phyloP scores from a whole-genome alignment of 2,888 invertebrate genomes.

The Portevinia maculata region DNA sequence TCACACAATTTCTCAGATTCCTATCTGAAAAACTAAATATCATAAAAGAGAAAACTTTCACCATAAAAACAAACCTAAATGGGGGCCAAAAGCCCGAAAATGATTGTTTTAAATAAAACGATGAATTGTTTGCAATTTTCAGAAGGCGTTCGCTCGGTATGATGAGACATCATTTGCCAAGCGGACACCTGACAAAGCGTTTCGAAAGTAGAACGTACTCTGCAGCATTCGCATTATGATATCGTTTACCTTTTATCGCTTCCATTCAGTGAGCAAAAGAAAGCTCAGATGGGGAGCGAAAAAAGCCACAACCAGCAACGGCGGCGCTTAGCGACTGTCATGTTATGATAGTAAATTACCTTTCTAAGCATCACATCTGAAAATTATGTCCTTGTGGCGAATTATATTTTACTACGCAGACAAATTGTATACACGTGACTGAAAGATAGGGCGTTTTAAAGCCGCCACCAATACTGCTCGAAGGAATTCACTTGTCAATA shows the following conservation, averaged over 20 bases:
- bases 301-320: conserved; percentile 1
- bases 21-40: conserved; percentile 13
- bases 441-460: conserved; percentile 1
- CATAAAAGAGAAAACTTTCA: not conserved
- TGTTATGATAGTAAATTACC: conserved; percentile 39
- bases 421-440: conserved; percentile 24
- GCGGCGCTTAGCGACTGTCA: conserved; percentile 32
- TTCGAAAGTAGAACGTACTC: conserved; percentile 17
- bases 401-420: conserved; percentile 19
- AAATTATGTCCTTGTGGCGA: conserved; percentile 25
- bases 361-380: conserved; percentile 20
- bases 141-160: not conserved
- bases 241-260: conserved; percentile 35
- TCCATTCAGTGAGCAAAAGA: conserved; percentile 13
- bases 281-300: conserved; percentile 9
- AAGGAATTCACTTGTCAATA: not conserved
- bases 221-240: conserved; percentile 33
- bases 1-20: conserved; percentile 21
- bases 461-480: not conserved
- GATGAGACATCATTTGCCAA: conserved; percentile 16
- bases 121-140: conserved; percentile 33
- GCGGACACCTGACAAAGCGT: conserved; percentile 49
- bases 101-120: conserved; percentile 48
- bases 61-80: not conserved
- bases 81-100: conserved; percentile 34